Evolutionary conservation across 2,888 invertebrate genomes (phyloP).

Genomic region (Alloplasta piceator): DNA sequence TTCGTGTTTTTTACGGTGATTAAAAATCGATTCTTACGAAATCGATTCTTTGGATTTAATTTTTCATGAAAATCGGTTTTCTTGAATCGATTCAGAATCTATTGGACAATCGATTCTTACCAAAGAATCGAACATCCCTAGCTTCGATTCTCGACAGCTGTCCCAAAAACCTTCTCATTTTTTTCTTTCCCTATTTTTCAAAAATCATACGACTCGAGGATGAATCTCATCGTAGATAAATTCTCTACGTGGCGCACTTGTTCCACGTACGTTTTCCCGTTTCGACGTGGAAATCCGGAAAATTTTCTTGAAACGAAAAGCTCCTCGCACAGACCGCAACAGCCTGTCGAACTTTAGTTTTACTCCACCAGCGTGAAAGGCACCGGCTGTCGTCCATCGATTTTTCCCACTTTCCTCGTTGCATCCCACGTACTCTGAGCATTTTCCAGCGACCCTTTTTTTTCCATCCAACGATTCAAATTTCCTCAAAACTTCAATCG

Average conservation of each 20-base stretch:
- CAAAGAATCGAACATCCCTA: too few species aligned
- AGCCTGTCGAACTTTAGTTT: slow-evolving; percentile 48
- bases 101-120: too few species aligned
- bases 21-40: too few species aligned
- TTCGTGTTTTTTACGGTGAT: too few species aligned
- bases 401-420: slow-evolving; percentile 36
- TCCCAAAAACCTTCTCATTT: slow-evolving; percentile 15
- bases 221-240: slow-evolving; percentile 18
- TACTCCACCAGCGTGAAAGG: slow-evolving; percentile 5
- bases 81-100: too few species aligned
- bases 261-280: not conserved
- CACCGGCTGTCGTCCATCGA: slow-evolving; percentile 54
- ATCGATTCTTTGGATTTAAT: too few species aligned
- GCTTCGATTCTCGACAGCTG: slow-evolving; percentile 56
- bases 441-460: too few species aligned
- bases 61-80: too few species aligned
- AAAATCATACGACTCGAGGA: not conserved
- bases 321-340: slow-evolving; percentile 34
- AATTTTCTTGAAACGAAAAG: slow-evolving; percentile 37
- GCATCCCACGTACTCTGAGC: too few species aligned
- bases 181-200: not conserved
- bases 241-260: slow-evolving; percentile 20
- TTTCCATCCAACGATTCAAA: too few species aligned
- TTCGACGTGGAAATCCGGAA: slow-evolving; percentile 6
- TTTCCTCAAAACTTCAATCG: too few species aligned